Conservation (phyloP, 2,797 vertebrate species). For the Phoxinus dragarum region DNA sequence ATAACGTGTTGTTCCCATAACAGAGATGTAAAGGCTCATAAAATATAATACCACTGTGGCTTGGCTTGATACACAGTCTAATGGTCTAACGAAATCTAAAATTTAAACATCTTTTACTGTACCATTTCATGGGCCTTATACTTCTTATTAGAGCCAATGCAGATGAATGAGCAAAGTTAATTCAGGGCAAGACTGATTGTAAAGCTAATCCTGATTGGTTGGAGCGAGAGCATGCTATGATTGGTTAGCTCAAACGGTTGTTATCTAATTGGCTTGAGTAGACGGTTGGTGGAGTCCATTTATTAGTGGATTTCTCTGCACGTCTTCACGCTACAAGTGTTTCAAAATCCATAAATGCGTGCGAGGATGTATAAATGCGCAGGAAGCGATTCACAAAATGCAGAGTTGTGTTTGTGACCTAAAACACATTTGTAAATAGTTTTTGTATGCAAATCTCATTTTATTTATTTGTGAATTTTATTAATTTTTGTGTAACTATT, state of each 20-base stretch:
- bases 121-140: background rate
- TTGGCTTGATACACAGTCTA: background rate
- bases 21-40: background rate
- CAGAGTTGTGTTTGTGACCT: too few relatives aligned
- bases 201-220: background rate
- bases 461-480: too few relatives aligned
- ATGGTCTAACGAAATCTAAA: background rate
- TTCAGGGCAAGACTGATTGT: background rate
- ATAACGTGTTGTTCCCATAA: background rate
- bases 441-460: too few relatives aligned
- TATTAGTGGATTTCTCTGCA: background rate
- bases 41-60: background rate
- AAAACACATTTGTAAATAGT: too few relatives aligned
- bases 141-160: background rate
- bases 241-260: background rate
- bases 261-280: background rate
- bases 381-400: too few relatives aligned
- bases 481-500: background rate
- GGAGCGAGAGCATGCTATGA: background rate
- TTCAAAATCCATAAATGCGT: background rate
- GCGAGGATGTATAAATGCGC: background rate
- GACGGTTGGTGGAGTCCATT: background rate
- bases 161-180: background rate
- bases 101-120: background rate
- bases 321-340: background rate